phyloP scores from a whole-genome alignment of 2,888 invertebrate species.

The Plebejus anna region DNA sequence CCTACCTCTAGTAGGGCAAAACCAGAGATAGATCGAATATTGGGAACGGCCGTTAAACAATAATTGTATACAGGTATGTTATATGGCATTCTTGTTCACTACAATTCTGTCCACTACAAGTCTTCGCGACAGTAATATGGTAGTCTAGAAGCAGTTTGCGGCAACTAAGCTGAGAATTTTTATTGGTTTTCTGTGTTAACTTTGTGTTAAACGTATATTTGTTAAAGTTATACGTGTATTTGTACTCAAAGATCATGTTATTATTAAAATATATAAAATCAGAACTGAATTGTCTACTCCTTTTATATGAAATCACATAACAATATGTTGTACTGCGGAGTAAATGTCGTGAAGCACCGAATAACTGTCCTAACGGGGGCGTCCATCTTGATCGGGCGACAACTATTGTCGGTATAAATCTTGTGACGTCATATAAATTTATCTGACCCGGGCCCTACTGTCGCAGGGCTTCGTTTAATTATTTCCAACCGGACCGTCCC shows the following conservation, averaged over 20 bases:
- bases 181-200: background rate
- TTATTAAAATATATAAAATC: background rate
- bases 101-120: no score
- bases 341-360: slow-evolving; percentile 7
- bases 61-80: no score
- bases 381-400: slow-evolving; percentile 21
- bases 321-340: background rate
- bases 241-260: no score
- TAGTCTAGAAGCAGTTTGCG: background rate
- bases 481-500: background rate
- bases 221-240: no score
- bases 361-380: background rate
- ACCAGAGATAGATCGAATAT: no score
- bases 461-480: background rate
- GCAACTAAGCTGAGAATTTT: background rate
- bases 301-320: background rate
- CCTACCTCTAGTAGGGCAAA: no score
- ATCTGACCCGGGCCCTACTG: slow-evolving; percentile 1
- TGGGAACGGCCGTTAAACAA: no score
- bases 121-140: background rate
- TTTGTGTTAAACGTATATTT: no score
- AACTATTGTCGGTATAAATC: slow-evolving; percentile 10
- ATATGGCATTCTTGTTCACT: no score
- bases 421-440: slow-evolving; percentile 15
- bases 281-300: background rate